phyloP scores from a whole-genome alignment of 2,113 vertebrate genomes.

The Oceanites oceanicus region DNA sequence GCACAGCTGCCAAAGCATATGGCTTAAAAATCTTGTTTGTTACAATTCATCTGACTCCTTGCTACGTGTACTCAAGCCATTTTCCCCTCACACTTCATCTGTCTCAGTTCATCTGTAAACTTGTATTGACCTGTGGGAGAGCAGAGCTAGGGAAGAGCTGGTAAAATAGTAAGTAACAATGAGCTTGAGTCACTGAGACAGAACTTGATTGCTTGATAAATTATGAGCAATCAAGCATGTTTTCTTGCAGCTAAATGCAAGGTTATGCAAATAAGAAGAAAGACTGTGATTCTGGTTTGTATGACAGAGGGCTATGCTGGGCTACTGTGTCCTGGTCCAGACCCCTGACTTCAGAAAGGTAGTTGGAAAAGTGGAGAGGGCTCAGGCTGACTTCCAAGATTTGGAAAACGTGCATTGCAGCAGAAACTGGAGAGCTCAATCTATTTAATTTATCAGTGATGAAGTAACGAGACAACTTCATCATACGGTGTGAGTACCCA shows the following conservation, averaged over 20 bases:
- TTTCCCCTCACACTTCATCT: conserved; percentile 29
- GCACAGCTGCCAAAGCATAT: background rate
- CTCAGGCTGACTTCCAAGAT: background rate
- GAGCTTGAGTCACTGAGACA: background rate
- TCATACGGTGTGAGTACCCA: background rate
- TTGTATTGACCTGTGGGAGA: background rate
- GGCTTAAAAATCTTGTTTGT: conserved; percentile 22
- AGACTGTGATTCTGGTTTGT: background rate
- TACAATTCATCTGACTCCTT: background rate
- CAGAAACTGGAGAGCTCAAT: background rate
- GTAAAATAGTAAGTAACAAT: background rate
- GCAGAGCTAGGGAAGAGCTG: background rate
- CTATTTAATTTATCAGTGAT: background rate
- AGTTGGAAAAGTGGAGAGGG: background rate
- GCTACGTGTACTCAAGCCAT: background rate
- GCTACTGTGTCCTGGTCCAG: background rate
- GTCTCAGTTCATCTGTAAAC: conserved; percentile 26
- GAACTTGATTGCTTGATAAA: background rate
- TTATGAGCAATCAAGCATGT: background rate
- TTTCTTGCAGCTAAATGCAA: background rate
- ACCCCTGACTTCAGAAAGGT: background rate
- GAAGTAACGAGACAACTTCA: background rate
- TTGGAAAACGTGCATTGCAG: background rate
- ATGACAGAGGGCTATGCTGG: background rate
- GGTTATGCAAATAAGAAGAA: background rate